Conservation (phyloP, 2,888 invertebrate species). For the Fragum fragum region DNA sequence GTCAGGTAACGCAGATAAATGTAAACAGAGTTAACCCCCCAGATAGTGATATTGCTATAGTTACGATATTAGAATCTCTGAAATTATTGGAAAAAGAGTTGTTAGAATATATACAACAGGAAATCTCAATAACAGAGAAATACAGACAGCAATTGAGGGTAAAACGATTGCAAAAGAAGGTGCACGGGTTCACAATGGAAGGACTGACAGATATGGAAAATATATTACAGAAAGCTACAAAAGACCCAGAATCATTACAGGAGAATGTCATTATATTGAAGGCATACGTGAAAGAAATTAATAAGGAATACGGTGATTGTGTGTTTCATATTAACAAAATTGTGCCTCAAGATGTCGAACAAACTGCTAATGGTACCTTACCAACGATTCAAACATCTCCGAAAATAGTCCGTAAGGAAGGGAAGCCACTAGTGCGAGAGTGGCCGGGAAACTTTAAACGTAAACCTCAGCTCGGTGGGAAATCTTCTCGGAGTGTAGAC, state of each 20-base stretch:
- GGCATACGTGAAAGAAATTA: constrained; percentile 60
- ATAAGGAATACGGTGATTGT: constrained; percentile 71
- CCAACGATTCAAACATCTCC: constrained; percentile 37
- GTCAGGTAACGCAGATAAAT: constrained; percentile 22
- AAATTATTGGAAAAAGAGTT: constrained; percentile 69
- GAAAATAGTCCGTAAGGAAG: constrained; percentile 20
- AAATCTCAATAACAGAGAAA: constrained; percentile 70
- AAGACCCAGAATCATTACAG: constrained; percentile 38
- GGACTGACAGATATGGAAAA: constrained; percentile 64
- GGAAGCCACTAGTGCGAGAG: constrained; percentile 36
- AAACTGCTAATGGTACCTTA: not conserved
- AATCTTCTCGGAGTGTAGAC: constrained; percentile 42
- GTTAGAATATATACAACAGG: constrained; percentile 71
- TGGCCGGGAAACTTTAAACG: constrained; percentile 59
- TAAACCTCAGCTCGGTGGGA: constrained; percentile 35
- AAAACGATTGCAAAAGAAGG: constrained; percentile 68
- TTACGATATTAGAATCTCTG: constrained; percentile 70
- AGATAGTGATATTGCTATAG: constrained; percentile 64
- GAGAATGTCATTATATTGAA: constrained; percentile 58
- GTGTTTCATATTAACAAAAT: constrained; percentile 64
- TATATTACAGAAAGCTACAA: constrained; percentile 55
- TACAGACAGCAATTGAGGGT: constrained; percentile 66
- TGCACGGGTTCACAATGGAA: constrained; percentile 65
- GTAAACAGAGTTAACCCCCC: constrained; percentile 42
- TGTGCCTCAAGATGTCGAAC: constrained; percentile 26